phyloP scores from a whole-genome alignment of 2,113 vertebrate species.

The Malurus alboscapulatus region DNA sequence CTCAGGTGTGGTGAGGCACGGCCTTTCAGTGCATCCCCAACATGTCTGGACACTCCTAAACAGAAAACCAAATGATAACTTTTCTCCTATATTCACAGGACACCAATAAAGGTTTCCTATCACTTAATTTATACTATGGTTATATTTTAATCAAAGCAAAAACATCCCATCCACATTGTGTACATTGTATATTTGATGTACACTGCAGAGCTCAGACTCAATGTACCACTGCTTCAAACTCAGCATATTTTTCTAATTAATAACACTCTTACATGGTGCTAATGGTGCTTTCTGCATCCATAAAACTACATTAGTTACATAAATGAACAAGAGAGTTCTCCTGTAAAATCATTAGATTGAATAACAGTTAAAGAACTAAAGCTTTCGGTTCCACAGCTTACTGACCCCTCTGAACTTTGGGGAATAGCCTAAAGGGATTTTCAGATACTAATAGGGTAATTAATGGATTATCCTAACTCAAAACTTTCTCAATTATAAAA shows the following conservation, averaged over 20 bases:
- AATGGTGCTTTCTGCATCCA: not conserved
- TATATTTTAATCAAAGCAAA: not conserved
- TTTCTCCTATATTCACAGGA: not conserved
- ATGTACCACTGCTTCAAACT: not conserved
- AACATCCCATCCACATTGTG: not conserved
- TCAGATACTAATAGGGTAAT: not conserved
- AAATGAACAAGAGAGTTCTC: not conserved
- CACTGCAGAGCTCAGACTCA: not conserved
- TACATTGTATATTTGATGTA: not conserved
- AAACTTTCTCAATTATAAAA: not conserved
- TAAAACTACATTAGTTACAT: not conserved
- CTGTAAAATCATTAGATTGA: not conserved
- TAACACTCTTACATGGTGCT: not conserved
- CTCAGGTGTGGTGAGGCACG: conserved; percentile 83
- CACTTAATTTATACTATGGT: not conserved
- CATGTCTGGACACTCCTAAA: conserved; percentile 89
- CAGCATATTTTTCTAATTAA: not conserved
- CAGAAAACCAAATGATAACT: not conserved
- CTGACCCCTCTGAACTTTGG: not conserved
- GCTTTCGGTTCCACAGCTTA: not conserved
- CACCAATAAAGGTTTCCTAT: not conserved
- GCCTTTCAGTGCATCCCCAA: conserved; percentile 89
- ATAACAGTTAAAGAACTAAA: not conserved
- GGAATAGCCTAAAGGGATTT: not conserved
- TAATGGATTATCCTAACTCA: not conserved